These are phyloP conservation scores for Acanthaster planci DNA, from an alignment of 35 echinoderm and acorn worm species.

Conservation along the genomic window DNA sequence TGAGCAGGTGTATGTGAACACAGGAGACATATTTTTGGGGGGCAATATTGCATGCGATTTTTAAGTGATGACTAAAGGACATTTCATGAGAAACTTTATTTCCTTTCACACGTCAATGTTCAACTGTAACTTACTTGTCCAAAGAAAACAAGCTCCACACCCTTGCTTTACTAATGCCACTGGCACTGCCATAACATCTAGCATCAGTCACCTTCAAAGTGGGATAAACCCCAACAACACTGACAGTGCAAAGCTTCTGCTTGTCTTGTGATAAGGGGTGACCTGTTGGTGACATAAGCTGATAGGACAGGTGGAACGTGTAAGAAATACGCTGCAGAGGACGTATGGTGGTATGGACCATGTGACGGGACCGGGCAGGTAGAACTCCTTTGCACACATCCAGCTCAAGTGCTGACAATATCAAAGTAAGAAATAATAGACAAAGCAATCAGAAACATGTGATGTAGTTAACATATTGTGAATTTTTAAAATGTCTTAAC, in stretches of 20 bases:
- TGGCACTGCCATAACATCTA: slow-evolving; percentile 94
- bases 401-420: slow-evolving; percentile 70
- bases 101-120: background rate
- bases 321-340: slow-evolving; percentile 74
- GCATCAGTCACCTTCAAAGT: slow-evolving; percentile 90
- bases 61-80: too few relatives aligned
- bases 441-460: too few relatives aligned
- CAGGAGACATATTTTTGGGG: too few relatives aligned
- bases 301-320: slow-evolving; percentile 75
- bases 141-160: slow-evolving; percentile 95
- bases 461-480: too few relatives aligned
- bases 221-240: slow-evolving; percentile 78
- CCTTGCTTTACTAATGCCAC: slow-evolving; percentile 94
- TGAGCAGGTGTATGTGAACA: too few relatives aligned
- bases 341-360: slow-evolving; percentile 74
- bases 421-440: background rate
- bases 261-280: slow-evolving; percentile 35
- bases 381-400: slow-evolving; percentile 54
- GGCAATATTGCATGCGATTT: too few relatives aligned
- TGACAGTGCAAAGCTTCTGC: slow-evolving; percentile 69
- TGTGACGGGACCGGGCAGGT: slow-evolving; percentile 72
- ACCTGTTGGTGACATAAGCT: slow-evolving; percentile 61
- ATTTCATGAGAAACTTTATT: too few relatives aligned
- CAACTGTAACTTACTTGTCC: slow-evolving; percentile 69
- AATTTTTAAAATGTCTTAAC: background rate